Base-by-base conservation (phyloP, 2,113 vertebrate genomes). In the Solea solea region DNA sequence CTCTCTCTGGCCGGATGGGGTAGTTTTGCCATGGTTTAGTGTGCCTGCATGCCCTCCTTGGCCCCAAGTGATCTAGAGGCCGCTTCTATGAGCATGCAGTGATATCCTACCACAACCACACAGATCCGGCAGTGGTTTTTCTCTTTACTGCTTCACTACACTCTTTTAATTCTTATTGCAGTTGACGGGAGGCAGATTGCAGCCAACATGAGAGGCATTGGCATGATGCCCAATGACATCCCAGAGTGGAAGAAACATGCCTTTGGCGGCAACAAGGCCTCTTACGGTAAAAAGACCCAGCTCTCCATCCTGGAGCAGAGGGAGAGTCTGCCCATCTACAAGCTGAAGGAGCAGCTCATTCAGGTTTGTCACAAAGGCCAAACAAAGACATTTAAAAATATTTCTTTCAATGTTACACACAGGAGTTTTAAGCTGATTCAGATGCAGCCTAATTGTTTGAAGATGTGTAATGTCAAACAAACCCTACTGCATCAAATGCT, bases 201-300 rank as follows among this genome's bases (percentile, higher is more conserved):
- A 10, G 98, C 97, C 69, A 99, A 99, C 89, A 99, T 99, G 97
- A 85, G 97, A 58, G 98, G 97, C n/a, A 99, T 98, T 71, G 97
- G 97, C 64, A 98, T 99, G 97, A 99, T 98, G 98, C 97, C 98
- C 62, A 98, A 95, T 1, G 97, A 99, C 86, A 98, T 99, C 85
- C 98, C 98, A 0, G 97, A 99, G 87, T 99, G 98, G 97, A 99
- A 99, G 93, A 99, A 98, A 74, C 97, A 99, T 56, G 98, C 97
- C 0, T 98, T 99, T 81, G 97, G 97, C 42, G 98, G 98, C 64
- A 99, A 99, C 90, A 99, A 99, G 90, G 98, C 97, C 25, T 99
- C 97, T 0, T 99, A 99, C 0, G 97, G 97, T 27, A 98, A 98
- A 85, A 99, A 98, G 93, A 99, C 97, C 0, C 95, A 96, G 62